phyloP scores from a whole-genome alignment of 2,113 vertebrate genomes.

The Acinonyx jubatus region DNA sequence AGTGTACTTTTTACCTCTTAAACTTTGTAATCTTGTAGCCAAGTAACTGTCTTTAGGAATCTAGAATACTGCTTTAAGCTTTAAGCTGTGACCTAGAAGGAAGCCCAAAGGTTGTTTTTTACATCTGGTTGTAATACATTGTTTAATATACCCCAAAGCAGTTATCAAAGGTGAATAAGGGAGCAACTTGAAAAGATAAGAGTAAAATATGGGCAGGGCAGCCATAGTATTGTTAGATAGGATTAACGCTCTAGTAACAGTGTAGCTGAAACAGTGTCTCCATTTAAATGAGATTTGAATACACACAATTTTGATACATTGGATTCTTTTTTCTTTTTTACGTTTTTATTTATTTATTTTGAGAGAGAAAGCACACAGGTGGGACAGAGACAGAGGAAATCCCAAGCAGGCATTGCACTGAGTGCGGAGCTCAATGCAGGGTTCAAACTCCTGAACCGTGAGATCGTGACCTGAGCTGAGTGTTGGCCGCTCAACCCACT shows the following conservation, averaged over 20 bases:
- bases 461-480: no score
- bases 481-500: no score
- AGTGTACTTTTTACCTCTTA: neutral
- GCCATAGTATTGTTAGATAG: neutral
- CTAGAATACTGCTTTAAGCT: constrained; percentile 15
- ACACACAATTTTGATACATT: neutral
- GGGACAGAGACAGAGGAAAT: no score
- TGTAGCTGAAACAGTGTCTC: neutral
- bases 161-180: neutral
- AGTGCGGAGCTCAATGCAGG: no score
- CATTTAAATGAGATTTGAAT: constrained; percentile 43
- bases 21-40: neutral
- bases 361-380: no score
- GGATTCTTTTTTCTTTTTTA: neutral
- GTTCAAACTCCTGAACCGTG: no score
- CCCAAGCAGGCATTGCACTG: no score
- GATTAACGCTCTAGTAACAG: neutral
- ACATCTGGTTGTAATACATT: neutral
- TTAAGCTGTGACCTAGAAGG: neutral
- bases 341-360: no score
- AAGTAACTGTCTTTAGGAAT: neutral
- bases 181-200: neutral
- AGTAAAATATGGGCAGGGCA: neutral
- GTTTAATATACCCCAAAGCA: neutral
- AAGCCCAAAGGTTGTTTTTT: neutral